A percentile compares a stretch with the other conserved stretches of the same genome.
Conservation (phyloP, 2,888 invertebrate genomes). For the Parnassius orleans region DNA sequence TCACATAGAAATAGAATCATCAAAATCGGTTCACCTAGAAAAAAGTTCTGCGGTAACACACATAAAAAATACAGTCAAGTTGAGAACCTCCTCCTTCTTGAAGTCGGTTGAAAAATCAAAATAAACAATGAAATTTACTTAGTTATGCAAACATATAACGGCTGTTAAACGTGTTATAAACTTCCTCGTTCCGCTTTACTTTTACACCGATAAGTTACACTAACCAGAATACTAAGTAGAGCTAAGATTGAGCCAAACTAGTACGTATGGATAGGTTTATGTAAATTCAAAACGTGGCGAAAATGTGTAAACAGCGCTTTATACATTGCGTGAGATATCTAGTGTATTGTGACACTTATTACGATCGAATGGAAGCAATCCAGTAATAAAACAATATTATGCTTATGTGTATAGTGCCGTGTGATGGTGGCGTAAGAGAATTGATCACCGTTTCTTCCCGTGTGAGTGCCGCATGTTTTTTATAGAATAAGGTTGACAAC, state of each 20-base stretch:
- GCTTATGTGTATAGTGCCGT: too few relatives aligned
- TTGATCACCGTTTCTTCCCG: too few relatives aligned
- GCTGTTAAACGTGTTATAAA: not conserved
- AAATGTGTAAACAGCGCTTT: constrained; percentile 10
- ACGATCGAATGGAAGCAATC: constrained; percentile 3
- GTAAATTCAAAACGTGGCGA: constrained; percentile 15
- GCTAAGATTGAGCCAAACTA: constrained; percentile 13
- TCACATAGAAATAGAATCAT: too few relatives aligned
- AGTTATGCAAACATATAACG: not conserved
- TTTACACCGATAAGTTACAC: constrained; percentile 16
- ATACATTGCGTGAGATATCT: constrained; percentile 11
- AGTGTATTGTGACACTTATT: constrained; percentile 7
- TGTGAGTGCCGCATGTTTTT: too few relatives aligned
- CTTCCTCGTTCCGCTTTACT: constrained; percentile 13
- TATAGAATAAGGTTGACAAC: too few relatives aligned
- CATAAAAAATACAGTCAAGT: too few relatives aligned
- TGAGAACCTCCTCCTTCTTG: too few relatives aligned
- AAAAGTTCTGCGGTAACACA: too few relatives aligned
- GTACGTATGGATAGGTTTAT: constrained; percentile 7
- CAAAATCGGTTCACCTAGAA: too few relatives aligned
- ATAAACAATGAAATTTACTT: too few relatives aligned
- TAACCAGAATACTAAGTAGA: constrained; percentile 15
- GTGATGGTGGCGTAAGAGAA: too few relatives aligned
- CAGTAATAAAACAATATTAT: constrained; percentile 9
- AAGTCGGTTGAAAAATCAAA: too few relatives aligned